A percentile compares a stretch with the other conserved stretches of the same genome.
phyloP scores from a whole-genome alignment of 2,113 vertebrate species.

The Mustela nigripes region DNA sequence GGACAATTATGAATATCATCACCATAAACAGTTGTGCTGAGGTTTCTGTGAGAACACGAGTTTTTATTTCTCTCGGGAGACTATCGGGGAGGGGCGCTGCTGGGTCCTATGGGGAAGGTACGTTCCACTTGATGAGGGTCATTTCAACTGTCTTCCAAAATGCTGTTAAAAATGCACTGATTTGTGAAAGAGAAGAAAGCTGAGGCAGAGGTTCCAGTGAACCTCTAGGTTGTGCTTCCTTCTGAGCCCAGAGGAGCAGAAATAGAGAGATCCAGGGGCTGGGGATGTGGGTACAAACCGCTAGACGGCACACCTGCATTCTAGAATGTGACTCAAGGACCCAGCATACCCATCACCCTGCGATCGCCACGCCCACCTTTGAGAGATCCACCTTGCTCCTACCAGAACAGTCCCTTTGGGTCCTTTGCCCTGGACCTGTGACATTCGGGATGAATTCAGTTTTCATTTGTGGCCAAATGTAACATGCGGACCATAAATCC shows the following conservation, averaged over 20 bases:
- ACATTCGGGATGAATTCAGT: background rate
- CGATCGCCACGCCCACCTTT: background rate
- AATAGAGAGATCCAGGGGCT: background rate
- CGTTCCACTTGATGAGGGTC: background rate
- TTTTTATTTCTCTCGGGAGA: background rate
- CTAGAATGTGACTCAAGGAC: background rate
- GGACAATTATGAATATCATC: background rate
- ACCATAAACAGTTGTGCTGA: background rate
- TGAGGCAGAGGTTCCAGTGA: background rate
- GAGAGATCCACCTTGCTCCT: background rate
- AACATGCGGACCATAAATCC: background rate
- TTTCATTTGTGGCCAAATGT: background rate
- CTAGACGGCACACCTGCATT: background rate
- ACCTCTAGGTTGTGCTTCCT: background rate
- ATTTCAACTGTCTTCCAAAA: background rate
- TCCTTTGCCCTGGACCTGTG: background rate
- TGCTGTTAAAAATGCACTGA: background rate
- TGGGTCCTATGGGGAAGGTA: background rate
- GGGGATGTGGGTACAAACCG: background rate
- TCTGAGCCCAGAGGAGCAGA: background rate
- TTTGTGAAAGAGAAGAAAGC: background rate
- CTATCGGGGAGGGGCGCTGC: background rate
- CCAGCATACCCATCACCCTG: background rate
- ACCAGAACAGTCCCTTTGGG: background rate
- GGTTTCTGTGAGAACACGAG: background rate